A percentile compares a stretch with the other conserved stretches of the same genome.
Evolutionary conservation across 2,888 invertebrate species (phyloP).

Genomic region (Drosophila anomalata): DNA sequence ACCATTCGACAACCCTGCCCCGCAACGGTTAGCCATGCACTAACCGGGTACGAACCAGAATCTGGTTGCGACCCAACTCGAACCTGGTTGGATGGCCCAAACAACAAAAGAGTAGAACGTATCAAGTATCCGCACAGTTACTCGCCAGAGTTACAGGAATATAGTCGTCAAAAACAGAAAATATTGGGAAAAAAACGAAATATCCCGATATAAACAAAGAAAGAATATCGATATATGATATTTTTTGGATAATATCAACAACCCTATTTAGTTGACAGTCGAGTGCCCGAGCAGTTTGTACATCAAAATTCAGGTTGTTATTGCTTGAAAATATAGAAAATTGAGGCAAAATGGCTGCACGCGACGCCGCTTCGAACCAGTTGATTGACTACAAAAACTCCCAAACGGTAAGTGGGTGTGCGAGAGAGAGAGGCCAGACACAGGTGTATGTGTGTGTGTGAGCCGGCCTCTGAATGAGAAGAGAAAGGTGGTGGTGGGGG

Average conservation of each 20-base stretch:
- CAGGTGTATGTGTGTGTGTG: background rate
- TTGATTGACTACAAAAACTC: conserved; percentile 86
- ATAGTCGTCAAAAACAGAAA: no score
- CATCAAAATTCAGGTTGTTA: conserved; percentile 56
- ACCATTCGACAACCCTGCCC: no score
- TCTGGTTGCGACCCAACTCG: no score
- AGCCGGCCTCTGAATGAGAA: conserved; percentile 22
- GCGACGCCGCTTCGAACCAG: conserved; percentile 88
- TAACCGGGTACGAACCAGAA: no score
- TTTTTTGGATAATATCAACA: conserved; percentile 25
- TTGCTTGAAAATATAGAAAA: conserved; percentile 32
- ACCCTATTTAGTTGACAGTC: conserved; percentile 27
- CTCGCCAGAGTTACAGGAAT: no score
- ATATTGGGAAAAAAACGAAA: no score
- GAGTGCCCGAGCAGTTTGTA: conserved; percentile 16
- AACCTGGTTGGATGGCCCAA: no score
- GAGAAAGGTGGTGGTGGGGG: conserved; percentile 12
- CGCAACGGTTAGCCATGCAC: no score
- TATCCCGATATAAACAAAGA: no score
- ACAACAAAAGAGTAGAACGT: no score
- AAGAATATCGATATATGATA: conserved; percentile 23
- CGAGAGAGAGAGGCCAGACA: background rate
- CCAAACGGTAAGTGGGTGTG: conserved; percentile 85
- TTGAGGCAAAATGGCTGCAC: conserved; percentile 76
- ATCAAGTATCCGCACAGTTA: no score